Evolutionary conservation across 2,797 vertebrate genomes (phyloP), one percentile per base, ranked within the genome.

Genomic region (Falco novaeseelandiae): DNA sequence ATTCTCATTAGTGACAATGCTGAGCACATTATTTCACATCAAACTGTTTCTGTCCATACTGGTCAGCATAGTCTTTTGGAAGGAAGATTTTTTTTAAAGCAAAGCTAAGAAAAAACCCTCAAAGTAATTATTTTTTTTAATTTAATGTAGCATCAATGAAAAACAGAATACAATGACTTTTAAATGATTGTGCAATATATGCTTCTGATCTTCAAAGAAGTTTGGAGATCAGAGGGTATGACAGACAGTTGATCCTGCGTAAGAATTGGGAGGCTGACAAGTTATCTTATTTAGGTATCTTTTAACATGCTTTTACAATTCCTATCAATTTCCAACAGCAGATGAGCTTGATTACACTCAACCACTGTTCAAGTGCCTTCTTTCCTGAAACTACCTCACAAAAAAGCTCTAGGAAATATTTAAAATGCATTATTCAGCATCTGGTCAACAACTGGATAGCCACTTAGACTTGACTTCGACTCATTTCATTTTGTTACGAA

Each of bases 161-260:
- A 83, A 91, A 1, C n/a, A 67, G 61, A 81, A 67, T 18, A 40
- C 6, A 74, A 3, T 46, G 46, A 48, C 14, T 78, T 62, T 62
- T 66, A 78, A 67, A 78, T 27, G 12, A 13, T 29, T 81, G 30
- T 48, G 36, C 34, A 86, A 92, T 22, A 48, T 32, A 74, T 5
- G 21, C 6, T 90, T 78, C 80, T 57, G 25, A 36, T 84, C 90
- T 76, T 72, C 52, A 87, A 67, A 63, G 14, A 71, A n/a, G 38
- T 63, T 3, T 61, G 42, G 38, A 57, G 40, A 78, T 34, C 9
- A 57, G 38, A 89, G 51, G 32, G 58, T 59, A 42, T 3, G 14
- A 69, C 30, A 38, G 12, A n/a, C 19, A 73, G n/a, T 7, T 1
- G 0, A 38, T 54, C 9, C 13, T 23, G 23, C 3, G 0, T 22